Conservation (phyloP, 2,113 vertebrate genomes). For the Microtus oregoni region DNA sequence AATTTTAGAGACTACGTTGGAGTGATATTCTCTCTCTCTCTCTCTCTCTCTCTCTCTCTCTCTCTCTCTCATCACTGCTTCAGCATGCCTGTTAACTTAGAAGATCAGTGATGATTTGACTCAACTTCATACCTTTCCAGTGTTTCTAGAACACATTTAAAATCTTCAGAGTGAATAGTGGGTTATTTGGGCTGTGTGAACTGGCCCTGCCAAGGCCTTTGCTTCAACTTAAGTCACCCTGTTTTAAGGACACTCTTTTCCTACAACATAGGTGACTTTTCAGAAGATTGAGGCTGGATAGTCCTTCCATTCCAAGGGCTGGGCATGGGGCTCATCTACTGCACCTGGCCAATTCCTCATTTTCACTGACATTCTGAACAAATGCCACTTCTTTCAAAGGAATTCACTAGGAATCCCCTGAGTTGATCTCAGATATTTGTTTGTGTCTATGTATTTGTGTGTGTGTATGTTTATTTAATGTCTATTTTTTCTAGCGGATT, state of each 20-base stretch:
- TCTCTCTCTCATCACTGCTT: neutral
- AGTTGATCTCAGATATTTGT: neutral
- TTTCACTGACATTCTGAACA: neutral
- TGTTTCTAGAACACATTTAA: neutral
- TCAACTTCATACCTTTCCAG: neutral
- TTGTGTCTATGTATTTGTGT: neutral
- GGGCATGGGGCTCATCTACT: neutral
- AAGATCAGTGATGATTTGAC: neutral
- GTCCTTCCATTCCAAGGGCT: neutral
- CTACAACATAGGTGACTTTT: neutral
- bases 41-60: neutral
- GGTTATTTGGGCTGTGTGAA: neutral
- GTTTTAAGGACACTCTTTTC: neutral
- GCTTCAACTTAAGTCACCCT: neutral
- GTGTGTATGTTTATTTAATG: neutral
- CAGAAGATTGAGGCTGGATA: neutral
- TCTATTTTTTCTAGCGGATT: neutral
- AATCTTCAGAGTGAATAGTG: neutral
- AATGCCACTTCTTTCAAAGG: neutral
- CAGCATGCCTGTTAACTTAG: neutral
- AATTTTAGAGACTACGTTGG: neutral
- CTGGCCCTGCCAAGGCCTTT: neutral
- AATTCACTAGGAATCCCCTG: neutral
- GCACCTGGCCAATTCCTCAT: neutral
- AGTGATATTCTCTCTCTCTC: neutral